phyloP scores from a whole-genome alignment of 2,797 vertebrate species.

The Antennarius maculatus region DNA sequence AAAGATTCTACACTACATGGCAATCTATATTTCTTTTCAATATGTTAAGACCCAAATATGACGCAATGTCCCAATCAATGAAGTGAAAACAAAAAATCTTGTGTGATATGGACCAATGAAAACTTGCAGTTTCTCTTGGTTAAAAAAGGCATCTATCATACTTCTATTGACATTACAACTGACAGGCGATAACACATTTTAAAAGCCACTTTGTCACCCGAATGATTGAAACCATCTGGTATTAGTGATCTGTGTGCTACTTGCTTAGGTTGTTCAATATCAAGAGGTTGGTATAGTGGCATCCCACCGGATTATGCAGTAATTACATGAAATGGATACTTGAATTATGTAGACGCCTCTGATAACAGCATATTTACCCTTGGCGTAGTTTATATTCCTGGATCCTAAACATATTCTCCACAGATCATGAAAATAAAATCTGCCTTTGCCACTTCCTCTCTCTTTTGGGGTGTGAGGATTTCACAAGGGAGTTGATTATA shows the following conservation, averaged over 20 bases:
- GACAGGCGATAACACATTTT: constrained; percentile 29
- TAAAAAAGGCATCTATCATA: no score
- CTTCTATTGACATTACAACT: not conserved
- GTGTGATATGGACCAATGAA: not conserved
- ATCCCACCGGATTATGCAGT: constrained; percentile 77
- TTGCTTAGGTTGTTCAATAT: constrained; percentile 75
- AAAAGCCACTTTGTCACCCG: constrained; percentile 41
- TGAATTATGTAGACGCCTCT: constrained; percentile 82
- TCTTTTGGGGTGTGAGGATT: constrained; percentile 68
- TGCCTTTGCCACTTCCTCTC: constrained; percentile 73
- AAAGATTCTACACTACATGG: no score
- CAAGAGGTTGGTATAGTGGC: constrained; percentile 78
- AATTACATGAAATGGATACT: constrained; percentile 85
- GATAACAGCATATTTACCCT: constrained; percentile 82
- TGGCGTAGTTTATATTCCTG: constrained; percentile 79
- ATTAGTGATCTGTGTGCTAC: constrained; percentile 60
- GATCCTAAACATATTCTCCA: constrained; percentile 76
- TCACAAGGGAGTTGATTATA: constrained; percentile 70
- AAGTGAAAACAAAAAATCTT: no score
- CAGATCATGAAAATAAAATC: constrained; percentile 81
- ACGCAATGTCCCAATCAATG: no score
- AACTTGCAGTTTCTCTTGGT: not conserved
- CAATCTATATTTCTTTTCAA: no score
- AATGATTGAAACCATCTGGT: constrained; percentile 56
- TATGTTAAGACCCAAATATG: no score